Conservation (phyloP, 1,140 invertebrate species). For the Psilanteris sp. region DNA sequence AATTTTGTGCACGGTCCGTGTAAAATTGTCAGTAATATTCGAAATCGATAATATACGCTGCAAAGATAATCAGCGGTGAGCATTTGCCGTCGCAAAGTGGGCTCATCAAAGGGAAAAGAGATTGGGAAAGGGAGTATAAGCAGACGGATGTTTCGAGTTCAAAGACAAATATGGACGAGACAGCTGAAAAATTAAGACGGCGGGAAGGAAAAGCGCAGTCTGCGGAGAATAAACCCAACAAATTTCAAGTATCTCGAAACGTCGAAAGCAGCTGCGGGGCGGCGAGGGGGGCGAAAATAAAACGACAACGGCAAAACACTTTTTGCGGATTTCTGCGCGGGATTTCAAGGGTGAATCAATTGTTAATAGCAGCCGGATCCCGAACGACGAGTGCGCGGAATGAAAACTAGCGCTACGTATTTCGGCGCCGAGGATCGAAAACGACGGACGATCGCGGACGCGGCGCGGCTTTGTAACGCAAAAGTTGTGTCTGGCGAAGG, state of each 20-base stretch:
- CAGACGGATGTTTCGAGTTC: slow-evolving; percentile 38
- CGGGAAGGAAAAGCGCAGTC: slow-evolving; percentile 21
- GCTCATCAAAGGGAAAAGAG: slow-evolving; percentile 36
- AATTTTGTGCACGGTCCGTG: slow-evolving; percentile 3
- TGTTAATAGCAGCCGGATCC: slow-evolving; percentile 37
- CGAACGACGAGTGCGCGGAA: slow-evolving; percentile 16
- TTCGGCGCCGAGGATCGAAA: slow-evolving; percentile 22
- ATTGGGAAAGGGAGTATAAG: slow-evolving; percentile 19
- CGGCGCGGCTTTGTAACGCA: too few relatives aligned
- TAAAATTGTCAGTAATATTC: slow-evolving; percentile 46
- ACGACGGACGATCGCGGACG: too few relatives aligned
- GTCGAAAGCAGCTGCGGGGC: slow-evolving; percentile 50
- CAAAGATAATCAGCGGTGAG: slow-evolving; percentile 47
- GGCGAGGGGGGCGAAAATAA: too few relatives aligned
- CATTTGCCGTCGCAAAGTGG: slow-evolving; percentile 41
- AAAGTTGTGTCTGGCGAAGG: too few relatives aligned
- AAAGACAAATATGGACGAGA: slow-evolving; percentile 56
- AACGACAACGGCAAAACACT: slow-evolving; percentile 23
- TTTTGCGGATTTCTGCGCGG: slow-evolving; percentile 32
- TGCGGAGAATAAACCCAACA: slow-evolving; percentile 46
- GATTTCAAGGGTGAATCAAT: slow-evolving; percentile 26
- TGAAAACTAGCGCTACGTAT: slow-evolving; percentile 5
- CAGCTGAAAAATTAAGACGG: slow-evolving; percentile 50
- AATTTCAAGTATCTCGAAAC: slow-evolving; percentile 53
- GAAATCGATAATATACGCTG: slow-evolving; percentile 47